Base-by-base conservation (phyloP, 2,113 vertebrate genomes). In the Tringa solitaria region DNA sequence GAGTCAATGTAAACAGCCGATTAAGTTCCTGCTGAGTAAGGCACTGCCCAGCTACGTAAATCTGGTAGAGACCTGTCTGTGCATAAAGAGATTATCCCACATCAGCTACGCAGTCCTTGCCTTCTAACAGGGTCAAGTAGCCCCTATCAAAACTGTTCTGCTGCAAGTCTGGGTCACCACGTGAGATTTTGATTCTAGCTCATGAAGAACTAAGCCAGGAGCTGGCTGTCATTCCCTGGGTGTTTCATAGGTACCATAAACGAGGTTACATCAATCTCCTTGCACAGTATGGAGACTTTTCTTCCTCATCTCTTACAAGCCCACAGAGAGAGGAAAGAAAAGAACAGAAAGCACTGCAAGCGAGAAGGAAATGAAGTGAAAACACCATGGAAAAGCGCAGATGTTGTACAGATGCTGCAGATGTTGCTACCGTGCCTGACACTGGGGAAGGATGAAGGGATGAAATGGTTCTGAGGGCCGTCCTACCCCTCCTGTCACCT, bases 1-100 rank as follows among this genome's bases (percentile, higher is more conserved):
- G 72, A 89, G 80, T 33, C 86, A 88, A 67, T 4, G 3, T 8
- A 54, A 73, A 63, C 59, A 86, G 64, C 26, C 4, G 37, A 86
- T 92, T 82, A 91, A 64, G 39, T 12, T 84, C 51, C 77, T 84
- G 96, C 91, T 92, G 91, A 91, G 76, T 89, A 84, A 96, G 56
- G 23, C 77, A 43, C 72, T 80, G 61, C 72, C 43, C 84, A 79
- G 76, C 74, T 75, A 63, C 5, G 5, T 21, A 50, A 19, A 33
- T 46, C 64, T 87, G 73, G 23, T 6, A 78, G 19, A 72, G 77
- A 90, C 54, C 84, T 57, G 35, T 27, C 77, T 63, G 57, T 37
- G 59, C 4, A 12, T 69, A 73, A 79, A 88, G 72, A 63, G 73
- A 84, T 95, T 81, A 67, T 85, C 92, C 90, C 82, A 28, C 0